Evolutionary conservation across 2,113 vertebrate species (phyloP), one percentile per base, ranked within the genome.

Genomic region (Solea senegalensis): DNA sequence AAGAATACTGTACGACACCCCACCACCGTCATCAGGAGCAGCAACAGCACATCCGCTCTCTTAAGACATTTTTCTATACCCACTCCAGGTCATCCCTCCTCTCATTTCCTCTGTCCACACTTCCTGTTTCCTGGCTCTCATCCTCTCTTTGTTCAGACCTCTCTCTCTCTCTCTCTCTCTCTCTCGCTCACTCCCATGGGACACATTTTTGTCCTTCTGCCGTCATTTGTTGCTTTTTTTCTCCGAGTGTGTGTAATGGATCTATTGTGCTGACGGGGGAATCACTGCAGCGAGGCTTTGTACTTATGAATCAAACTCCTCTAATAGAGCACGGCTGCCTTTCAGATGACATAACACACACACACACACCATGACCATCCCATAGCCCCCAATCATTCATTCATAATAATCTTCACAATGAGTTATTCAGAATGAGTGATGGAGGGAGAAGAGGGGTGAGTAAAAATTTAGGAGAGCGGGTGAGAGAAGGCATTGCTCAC

Each of bases 81-180:
- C 52, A 15, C 48, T 66, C 52, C 78, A 71, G 11, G 80, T 77
- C 81, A 79, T 86, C 85, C 86, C 76, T 75, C 68, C 77, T 69
- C 76, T 83, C 86, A 87, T 88, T 86, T 90, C 86, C 85, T 85
- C 76, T 72, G 65, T 83, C 74, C 75, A 82, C 81, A 67, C 82
- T 90, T 90, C 90, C 91, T 86, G 90, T 90, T 91, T 90, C 88
- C 89, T 88, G 89, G 43, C 76, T 80, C 61, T 74, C 73, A 86
- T 90, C 87, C 88, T 88, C 69, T 83, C 86, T 91, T 89, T 89
- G 89, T 91, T 90, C 74, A 73, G 62, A 63, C 66, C 28, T 80
- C 62, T 71, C 74, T 74, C 45, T 48, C 10, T 48, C 65, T 62
- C 66, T 48, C 45, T 48, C 45, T 34, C 34, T 34, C 5, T 34